Evolutionary conservation across 2,113 vertebrate species (phyloP).

Genomic region (Mionectes macconnelli): DNA sequence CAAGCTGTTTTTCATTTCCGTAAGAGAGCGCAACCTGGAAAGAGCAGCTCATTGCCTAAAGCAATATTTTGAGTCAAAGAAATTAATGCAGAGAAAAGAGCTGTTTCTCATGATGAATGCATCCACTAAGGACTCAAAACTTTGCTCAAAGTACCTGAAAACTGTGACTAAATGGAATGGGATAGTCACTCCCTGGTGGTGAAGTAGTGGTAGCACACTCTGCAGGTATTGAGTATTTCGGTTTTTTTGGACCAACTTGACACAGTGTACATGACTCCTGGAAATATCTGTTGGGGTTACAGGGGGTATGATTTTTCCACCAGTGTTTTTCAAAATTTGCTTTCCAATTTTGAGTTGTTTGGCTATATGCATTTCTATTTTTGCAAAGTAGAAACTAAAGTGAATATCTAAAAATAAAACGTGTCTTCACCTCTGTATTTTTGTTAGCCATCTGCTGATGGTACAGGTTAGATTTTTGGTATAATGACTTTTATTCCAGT

Average conservation of each 20-base stretch:
- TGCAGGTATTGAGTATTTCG: not conserved
- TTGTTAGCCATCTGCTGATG: not conserved
- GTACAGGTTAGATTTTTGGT: not conserved
- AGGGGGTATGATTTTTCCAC: not conserved
- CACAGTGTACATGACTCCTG: not conserved
- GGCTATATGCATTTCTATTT: not conserved
- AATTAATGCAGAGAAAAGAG: not conserved
- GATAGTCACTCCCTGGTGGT: not conserved
- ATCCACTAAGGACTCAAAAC: not conserved
- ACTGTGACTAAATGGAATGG: not conserved
- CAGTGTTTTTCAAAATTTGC: not conserved
- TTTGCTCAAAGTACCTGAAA: not conserved
- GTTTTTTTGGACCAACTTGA: not conserved
- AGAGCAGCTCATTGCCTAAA: conserved; percentile 31
- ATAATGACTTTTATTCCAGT: not conserved
- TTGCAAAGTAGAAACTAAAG: not conserved
- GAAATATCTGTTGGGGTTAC: not conserved
- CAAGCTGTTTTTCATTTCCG: conserved; percentile 35
- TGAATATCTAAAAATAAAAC: not conserved
- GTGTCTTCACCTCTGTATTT: not conserved
- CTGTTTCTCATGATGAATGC: not conserved
- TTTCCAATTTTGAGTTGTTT: not conserved
- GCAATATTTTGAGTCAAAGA: conserved; percentile 40
- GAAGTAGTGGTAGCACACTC: not conserved
- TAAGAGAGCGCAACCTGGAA: not conserved